Conservation (phyloP, 2,797 vertebrate genomes). For the Cossypha dichroa region DNA sequence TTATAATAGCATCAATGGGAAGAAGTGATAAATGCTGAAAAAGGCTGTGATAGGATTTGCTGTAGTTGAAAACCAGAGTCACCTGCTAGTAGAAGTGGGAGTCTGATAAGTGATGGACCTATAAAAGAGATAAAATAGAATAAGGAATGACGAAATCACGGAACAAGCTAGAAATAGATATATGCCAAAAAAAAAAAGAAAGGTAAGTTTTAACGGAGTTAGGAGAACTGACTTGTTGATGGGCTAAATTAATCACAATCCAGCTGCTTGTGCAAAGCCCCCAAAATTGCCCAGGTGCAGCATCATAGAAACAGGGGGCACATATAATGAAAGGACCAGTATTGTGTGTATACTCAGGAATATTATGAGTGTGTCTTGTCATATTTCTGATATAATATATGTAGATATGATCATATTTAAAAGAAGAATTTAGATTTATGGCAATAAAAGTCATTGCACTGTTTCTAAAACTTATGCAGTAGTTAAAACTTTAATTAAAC, state of each 20-base stretch:
- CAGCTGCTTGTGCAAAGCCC: constrained; percentile 18
- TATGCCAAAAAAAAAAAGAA: not conserved
- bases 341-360: not conserved
- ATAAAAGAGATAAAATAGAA: constrained; percentile 19
- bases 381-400: not conserved
- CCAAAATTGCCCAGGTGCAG: not conserved
- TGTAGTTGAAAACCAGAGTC: constrained; percentile 51
- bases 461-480: constrained; percentile 68
- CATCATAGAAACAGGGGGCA: not conserved
- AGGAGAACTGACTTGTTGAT: not conserved
- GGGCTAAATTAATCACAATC: constrained; percentile 58
- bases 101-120: constrained; percentile 40
- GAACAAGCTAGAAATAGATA: constrained; percentile 35
- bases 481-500: constrained; percentile 81
- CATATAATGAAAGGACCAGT: not conserved
- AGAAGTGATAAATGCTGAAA: constrained; percentile 57
- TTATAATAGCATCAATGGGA: constrained; percentile 40
- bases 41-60: constrained; percentile 30
- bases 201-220: constrained; percentile 55
- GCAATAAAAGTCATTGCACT: constrained; percentile 70
- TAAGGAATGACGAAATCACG: constrained; percentile 50
- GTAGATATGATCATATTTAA: constrained; percentile 36
- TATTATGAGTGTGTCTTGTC: not conserved
- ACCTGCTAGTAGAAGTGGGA: constrained; percentile 48
- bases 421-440: constrained; percentile 55